Conservation (phyloP, 2,113 vertebrate species). For the Lophochroa leadbeateri region DNA sequence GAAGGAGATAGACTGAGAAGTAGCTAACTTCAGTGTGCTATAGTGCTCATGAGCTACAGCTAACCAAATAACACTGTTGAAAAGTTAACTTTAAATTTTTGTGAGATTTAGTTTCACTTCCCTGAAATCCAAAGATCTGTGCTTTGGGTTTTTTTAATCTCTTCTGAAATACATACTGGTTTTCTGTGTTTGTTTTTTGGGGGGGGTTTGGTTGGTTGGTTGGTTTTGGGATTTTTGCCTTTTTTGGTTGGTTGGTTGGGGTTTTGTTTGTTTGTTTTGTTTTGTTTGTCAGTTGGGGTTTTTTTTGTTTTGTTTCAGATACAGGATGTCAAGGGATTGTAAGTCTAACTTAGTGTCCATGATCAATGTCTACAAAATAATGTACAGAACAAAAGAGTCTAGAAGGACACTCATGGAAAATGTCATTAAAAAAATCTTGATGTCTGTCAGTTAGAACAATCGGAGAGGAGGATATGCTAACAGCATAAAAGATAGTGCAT, state of each 20-base stretch:
- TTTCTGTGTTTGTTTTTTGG: not conserved
- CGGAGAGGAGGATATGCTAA: not conserved
- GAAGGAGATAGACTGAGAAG: not conserved
- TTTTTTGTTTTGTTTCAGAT: not conserved
- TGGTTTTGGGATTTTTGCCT: not conserved
- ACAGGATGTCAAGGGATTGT: not conserved
- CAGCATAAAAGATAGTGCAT: not conserved
- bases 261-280: not conserved
- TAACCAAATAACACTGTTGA: not conserved
- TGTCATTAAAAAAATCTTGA: fast-evolving
- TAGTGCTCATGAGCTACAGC: not conserved
- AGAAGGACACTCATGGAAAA: not conserved
- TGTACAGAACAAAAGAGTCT: not conserved
- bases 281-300: not conserved
- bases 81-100: not conserved
- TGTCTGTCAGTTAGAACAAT: not conserved
- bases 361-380: not conserved
- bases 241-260: not conserved
- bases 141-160: fast-evolving
- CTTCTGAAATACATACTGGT: not conserved
- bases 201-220: not conserved
- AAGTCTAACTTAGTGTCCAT: not conserved
- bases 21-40: not conserved
- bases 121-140: not conserved
- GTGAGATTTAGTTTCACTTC: not conserved